A percentile compares a stretch with the other conserved stretches of the same genome.
Evolutionary conservation across 1,140 invertebrate species (phyloP).

Genomic region (Penaeus chinensis): DNA sequence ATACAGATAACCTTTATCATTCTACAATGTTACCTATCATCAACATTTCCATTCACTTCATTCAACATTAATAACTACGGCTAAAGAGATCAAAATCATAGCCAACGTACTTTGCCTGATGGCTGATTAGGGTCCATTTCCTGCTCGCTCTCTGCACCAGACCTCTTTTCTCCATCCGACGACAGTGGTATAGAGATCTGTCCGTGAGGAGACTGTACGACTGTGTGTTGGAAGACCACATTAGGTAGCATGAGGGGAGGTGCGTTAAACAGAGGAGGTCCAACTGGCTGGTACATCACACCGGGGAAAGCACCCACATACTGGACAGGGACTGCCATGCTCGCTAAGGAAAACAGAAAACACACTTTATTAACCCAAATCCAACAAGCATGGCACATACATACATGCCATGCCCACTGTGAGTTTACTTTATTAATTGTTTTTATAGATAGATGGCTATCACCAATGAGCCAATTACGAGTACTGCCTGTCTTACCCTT

Average conservation of each 20-base stretch:
- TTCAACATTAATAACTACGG: not conserved
- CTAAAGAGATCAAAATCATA: not conserved
- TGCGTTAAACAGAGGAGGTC: slow-evolving; percentile 68
- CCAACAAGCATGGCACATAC: not conserved
- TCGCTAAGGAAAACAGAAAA: not conserved
- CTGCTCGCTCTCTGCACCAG: slow-evolving; percentile 48
- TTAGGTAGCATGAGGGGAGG: slow-evolving; percentile 70
- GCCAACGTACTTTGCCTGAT: slow-evolving; percentile 29
- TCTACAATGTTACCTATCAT: too few species aligned
- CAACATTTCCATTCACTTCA: too few species aligned
- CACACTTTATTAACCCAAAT: not conserved
- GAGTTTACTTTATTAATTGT: too few species aligned
- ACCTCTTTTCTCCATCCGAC: slow-evolving; percentile 45
- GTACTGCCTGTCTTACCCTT: too few species aligned
- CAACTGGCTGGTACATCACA: slow-evolving; percentile 71
- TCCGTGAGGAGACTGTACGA: slow-evolving; percentile 41
- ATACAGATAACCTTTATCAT: not conserved
- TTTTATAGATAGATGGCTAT: too few species aligned
- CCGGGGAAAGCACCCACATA: slow-evolving; percentile 70
- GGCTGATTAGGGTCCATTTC: slow-evolving; percentile 26
- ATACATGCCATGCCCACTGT: too few species aligned
- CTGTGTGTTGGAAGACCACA: slow-evolving; percentile 66
- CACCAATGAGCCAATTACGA: too few species aligned
- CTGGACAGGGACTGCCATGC: slow-evolving; percentile 68
- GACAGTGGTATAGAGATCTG: slow-evolving; percentile 17